Evolutionary conservation across 1,140 invertebrate genomes (phyloP).

Genomic region (Drosophila orena): DNA sequence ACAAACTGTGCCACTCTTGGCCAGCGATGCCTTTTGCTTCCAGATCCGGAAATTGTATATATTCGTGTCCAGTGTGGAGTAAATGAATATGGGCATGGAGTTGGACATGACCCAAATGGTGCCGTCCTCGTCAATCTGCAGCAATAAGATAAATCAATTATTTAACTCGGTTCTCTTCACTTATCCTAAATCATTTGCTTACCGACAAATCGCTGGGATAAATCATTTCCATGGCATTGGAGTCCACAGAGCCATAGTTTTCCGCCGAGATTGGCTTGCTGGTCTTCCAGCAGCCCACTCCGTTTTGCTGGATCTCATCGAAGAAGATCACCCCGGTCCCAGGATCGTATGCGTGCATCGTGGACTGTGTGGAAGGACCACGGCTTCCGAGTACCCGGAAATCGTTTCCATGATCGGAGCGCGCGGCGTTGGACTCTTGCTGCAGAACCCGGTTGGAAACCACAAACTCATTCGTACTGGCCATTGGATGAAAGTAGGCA

Average conservation of each 20-base stretch:
- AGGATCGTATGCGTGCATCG: constrained; percentile 87
- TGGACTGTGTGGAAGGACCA: constrained; percentile 87
- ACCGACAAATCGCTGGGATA: constrained; percentile 87
- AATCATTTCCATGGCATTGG: constrained; percentile 87
- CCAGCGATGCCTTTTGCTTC: constrained; percentile 60
- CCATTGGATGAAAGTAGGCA: constrained; percentile 90
- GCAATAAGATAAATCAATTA: background rate
- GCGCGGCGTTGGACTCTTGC: constrained; percentile 86
- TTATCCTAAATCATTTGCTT: constrained; percentile 8
- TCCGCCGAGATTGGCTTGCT: constrained; percentile 85
- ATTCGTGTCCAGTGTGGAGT: constrained; percentile 86
- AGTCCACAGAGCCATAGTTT: constrained; percentile 87
- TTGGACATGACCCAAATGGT: constrained; percentile 88
- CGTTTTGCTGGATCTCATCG: constrained; percentile 88
- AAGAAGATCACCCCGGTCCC: constrained; percentile 88
- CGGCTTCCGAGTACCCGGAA: constrained; percentile 87
- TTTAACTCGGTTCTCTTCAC: background rate
- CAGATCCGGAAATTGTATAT: constrained; percentile 87
- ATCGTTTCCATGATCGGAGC: constrained; percentile 87
- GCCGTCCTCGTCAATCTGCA: constrained; percentile 86
- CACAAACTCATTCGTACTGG: constrained; percentile 87
- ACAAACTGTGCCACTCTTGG: constrained; percentile 70
- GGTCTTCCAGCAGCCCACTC: constrained; percentile 90
- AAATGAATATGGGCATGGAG: constrained; percentile 87
- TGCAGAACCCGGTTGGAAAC: constrained; percentile 89